A percentile compares a stretch with the other conserved stretches of the same genome.
Conservation (phyloP, 2,888 invertebrate species). For the Rhopalosiphum nymphaeae region DNA sequence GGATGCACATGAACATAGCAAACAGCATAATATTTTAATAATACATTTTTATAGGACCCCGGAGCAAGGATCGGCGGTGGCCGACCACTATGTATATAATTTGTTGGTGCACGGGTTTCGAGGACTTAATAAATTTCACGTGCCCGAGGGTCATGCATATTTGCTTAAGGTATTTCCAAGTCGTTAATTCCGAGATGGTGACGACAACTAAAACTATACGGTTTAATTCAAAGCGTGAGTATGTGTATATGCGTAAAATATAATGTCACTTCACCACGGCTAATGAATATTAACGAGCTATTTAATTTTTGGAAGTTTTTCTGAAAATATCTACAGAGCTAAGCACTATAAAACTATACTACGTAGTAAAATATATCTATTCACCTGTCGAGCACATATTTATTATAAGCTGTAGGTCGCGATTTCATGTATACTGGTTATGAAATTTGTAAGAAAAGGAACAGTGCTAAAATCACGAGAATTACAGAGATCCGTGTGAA, state of each 20-base stretch:
- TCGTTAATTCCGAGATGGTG: background rate
- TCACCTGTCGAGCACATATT: background rate
- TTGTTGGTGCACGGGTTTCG: background rate
- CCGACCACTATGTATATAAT: background rate
- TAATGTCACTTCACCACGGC: background rate
- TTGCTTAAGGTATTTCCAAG: background rate
- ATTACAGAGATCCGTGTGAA: background rate
- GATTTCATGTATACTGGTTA: background rate
- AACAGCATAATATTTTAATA: slow-evolving; percentile 1
- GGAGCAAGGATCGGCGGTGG: background rate
- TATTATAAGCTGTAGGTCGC: background rate
- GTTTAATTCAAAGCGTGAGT: background rate
- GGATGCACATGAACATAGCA: background rate
- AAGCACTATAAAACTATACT: background rate
- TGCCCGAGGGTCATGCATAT: background rate
- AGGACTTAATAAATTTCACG: background rate
- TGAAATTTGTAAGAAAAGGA: background rate
- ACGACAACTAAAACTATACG: background rate
- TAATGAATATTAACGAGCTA: slow-evolving; percentile 13
- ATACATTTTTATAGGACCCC: background rate
- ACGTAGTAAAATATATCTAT: background rate
- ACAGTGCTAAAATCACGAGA: background rate
- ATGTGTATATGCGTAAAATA: background rate
- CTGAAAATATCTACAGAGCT: background rate
- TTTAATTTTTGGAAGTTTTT: background rate